Evolutionary conservation across 2,888 invertebrate genomes (phyloP).

Genomic region (Stegophylla sp.): DNA sequence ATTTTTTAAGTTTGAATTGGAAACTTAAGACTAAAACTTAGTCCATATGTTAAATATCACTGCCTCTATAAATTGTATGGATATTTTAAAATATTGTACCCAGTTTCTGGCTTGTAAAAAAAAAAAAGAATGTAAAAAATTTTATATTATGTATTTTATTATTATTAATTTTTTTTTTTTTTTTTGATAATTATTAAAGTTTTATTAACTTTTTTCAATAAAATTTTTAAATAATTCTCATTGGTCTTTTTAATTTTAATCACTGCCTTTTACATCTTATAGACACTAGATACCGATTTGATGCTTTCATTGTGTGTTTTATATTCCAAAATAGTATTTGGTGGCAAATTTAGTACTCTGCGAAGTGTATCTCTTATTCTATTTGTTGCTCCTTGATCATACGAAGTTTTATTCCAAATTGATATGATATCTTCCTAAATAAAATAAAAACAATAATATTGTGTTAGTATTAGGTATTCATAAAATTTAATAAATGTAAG

Average conservation of each 20-base stretch:
- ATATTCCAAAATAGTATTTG: conserved; percentile 93
- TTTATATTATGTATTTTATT: conserved; percentile 32
- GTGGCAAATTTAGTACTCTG: conserved; percentile 92
- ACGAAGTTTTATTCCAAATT: conserved; percentile 95
- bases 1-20: conserved; percentile 10
- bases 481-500: neutral
- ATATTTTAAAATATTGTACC: neutral
- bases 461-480: neutral
- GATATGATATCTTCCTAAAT: conserved; percentile 91
- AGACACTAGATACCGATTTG: conserved; percentile 50
- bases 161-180: too few relatives aligned
- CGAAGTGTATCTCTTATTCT: conserved; percentile 94
- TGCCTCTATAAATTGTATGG: conserved; percentile 14
- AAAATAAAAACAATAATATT: neutral
- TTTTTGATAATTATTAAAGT: conserved; percentile 42
- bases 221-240: conserved; percentile 34
- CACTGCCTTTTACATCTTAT: conserved; percentile 46
- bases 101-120: conserved; percentile 5
- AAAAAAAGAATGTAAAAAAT: conserved; percentile 26
- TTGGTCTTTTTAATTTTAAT: neutral
- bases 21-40: neutral
- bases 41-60: neutral
- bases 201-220: conserved; percentile 42
- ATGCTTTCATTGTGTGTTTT: conserved; percentile 74
- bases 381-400: conserved; percentile 84